Base-by-base conservation (phyloP, 2,797 vertebrate species). In the Euphonia xanthogaster region DNA sequence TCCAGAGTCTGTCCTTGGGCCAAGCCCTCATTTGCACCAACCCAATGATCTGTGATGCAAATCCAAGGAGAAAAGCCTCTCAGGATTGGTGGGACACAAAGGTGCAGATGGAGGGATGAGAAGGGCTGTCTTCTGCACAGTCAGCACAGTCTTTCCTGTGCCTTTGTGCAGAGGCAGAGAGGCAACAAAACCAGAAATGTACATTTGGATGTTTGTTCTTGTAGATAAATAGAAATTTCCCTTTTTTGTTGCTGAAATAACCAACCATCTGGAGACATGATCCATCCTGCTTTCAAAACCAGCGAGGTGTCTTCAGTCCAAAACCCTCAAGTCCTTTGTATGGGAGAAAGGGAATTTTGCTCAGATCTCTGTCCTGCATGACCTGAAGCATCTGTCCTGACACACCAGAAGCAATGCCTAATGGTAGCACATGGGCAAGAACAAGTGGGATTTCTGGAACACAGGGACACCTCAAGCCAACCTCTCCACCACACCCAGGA, bases 91-190 rank as follows among this genome's bases (percentile, higher is more conserved):
- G 30, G 37, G 54, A 67, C 4, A n/a, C 54, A 28, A 74, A 67
- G 23, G 9, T 31, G 47, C 3, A 27, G 19, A 23, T 0, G 1
- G 24, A 25, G 4, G 1, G 24, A 17, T 20, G 31, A 76, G 19
- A 23, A 42, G 5, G 2, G 4, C 5, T 79, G 19, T 28, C 10
- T 77, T 70, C 48, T 67, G 44, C 55, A 51, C 9, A 48, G 18
- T 75, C 37, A 62, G 23, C 51, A 55, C 5, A 60, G 18, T 12
- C 15, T 72, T 5, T 60, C 39, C n/a, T 72, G 42, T 28, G 45
- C 18, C 62, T 72, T 81, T 84, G 28, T 66, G 51, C 24, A 60
- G 67, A 78, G 55, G 21, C 42, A 57, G 47, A 74, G 31, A 70
- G 51, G 7, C 9, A 62, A 47, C 47, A 74, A 88, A 86, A 2